Evolutionary conservation across 1,140 invertebrate genomes (phyloP).

Genomic region (Sesamia nonagrioides): DNA sequence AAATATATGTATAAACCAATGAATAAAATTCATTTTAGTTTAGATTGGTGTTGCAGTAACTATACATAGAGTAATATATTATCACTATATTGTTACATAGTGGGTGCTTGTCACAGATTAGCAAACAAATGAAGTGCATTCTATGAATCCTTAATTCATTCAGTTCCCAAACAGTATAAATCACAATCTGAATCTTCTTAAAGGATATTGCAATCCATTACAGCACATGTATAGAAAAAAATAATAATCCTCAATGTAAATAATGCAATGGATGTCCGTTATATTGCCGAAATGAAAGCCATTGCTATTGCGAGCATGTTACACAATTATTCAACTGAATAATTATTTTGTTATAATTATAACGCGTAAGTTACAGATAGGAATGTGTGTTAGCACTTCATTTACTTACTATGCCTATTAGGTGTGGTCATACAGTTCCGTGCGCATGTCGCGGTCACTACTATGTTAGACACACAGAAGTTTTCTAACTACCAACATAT

Average conservation of each 20-base stretch:
- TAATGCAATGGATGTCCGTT: too few relatives aligned
- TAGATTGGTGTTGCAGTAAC: conserved; percentile 47
- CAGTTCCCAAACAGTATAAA: not conserved
- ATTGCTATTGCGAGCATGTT: too few relatives aligned
- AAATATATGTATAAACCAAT: conserved; percentile 32
- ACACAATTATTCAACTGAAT: not conserved
- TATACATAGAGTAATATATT: conserved; percentile 45
- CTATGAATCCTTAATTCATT: not conserved
- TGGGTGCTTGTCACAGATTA: conserved; percentile 38
- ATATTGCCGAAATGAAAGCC: too few relatives aligned
- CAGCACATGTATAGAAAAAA: too few relatives aligned
- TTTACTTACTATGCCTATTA: conserved; percentile 18
- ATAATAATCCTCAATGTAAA: too few relatives aligned
- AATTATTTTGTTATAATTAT: not conserved
- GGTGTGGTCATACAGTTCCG: conserved; percentile 36
- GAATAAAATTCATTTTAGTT: conserved; percentile 34
- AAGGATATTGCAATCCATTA: too few relatives aligned
- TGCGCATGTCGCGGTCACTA: conserved; percentile 20
- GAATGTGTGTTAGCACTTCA: conserved; percentile 22
- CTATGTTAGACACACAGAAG: conserved; percentile 64
- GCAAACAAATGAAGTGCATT: conserved; percentile 14
- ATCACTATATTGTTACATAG: conserved; percentile 47
- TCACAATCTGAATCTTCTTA: too few relatives aligned
- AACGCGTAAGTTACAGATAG: not conserved
- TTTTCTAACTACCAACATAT: conserved; percentile 78